A percentile compares a stretch with the other conserved stretches of the same genome.
These are phyloP conservation scores for Microcebus lehilahytsara DNA, from an alignment of 2,113 vertebrate genomes.

Conservation along the genomic window DNA sequence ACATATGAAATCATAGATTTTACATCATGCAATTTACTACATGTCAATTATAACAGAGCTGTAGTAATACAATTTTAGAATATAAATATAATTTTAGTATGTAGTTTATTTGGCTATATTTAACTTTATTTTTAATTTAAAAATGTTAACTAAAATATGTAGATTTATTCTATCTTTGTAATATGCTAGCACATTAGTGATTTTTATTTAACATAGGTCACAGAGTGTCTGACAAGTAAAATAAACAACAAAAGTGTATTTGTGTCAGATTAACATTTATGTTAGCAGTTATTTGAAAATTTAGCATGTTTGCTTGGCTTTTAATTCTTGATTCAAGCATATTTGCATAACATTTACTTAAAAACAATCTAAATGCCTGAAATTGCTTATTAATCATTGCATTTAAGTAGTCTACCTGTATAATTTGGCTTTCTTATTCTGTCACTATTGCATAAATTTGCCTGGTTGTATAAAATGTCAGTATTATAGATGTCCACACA, in stretches of 20 bases:
- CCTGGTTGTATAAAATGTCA: slow-evolving; percentile 50
- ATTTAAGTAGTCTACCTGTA: slow-evolving; percentile 37
- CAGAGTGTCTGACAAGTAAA: slow-evolving; percentile 57
- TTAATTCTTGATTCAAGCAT: slow-evolving; percentile 66
- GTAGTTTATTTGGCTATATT: neutral
- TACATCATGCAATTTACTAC: neutral
- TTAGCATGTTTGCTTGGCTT: slow-evolving; percentile 66
- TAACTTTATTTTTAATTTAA: neutral
- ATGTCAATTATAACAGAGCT: neutral
- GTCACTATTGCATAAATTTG: slow-evolving; percentile 38
- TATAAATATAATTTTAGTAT: neutral
- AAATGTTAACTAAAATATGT: slow-evolving; percentile 12
- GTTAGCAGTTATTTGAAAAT: slow-evolving; percentile 52
- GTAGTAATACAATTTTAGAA: neutral
- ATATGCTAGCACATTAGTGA: neutral
- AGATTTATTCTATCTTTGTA: slow-evolving; percentile 62
- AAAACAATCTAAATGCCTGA: slow-evolving; percentile 54
- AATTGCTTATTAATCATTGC: slow-evolving; percentile 59
- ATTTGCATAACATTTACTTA: slow-evolving; percentile 75
- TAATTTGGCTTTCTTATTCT: slow-evolving; percentile 59
- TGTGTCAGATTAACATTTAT: slow-evolving; percentile 63
- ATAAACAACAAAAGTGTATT: slow-evolving; percentile 61
- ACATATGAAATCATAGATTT: neutral
- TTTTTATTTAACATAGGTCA: slow-evolving; percentile 65
- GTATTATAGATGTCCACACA: neutral